Percentiles rank a stretch among this genome's conserved stretches.
These are phyloP conservation scores for Acrossocheilus fasciatus DNA, from an alignment of 2,797 vertebrate genomes.

Conservation along the genomic window DNA sequence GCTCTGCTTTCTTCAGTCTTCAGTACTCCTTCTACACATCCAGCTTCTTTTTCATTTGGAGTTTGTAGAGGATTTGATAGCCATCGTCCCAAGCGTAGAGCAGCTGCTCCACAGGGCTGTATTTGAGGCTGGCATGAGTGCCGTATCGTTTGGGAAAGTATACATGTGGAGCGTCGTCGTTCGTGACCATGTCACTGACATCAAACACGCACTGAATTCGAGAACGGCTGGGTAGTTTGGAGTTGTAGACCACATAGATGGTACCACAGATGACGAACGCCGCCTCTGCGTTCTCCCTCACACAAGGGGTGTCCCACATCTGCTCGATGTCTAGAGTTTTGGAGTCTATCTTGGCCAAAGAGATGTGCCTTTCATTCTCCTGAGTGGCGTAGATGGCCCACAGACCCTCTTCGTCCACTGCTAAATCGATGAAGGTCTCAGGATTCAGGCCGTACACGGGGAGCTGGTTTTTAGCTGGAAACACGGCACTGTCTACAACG, in stretches of 20 bases:
- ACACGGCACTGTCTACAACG: slow-evolving; percentile 87
- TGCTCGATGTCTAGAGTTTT: slow-evolving; percentile 89
- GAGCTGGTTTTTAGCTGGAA: slow-evolving; percentile 85
- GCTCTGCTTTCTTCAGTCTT: slow-evolving; percentile 19
- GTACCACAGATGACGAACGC: slow-evolving; percentile 96
- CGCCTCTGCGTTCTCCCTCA: slow-evolving; percentile 90
- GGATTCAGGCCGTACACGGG: slow-evolving; percentile 82
- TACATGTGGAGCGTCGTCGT: slow-evolving; percentile 86
- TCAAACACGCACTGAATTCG: slow-evolving; percentile 95
- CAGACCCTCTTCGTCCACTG: slow-evolving; percentile 92
- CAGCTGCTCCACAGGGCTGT: slow-evolving; percentile 90
- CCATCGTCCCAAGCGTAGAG: slow-evolving; percentile 98
- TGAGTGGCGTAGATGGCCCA: slow-evolving; percentile 93
- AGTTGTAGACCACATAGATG: slow-evolving; percentile 96
- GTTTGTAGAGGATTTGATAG: slow-evolving; percentile 97
- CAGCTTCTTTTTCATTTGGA: slow-evolving; percentile 91
- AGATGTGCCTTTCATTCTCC: slow-evolving; percentile 88
- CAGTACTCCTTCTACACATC: slow-evolving; percentile 70
- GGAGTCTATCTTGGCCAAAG: slow-evolving; percentile 91
- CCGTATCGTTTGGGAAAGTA: slow-evolving; percentile 97
- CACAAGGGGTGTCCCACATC: slow-evolving; percentile 96
- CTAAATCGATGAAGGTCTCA: slow-evolving; percentile 90
- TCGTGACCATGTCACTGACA: slow-evolving; percentile 87
- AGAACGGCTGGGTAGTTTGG: slow-evolving; percentile 89
- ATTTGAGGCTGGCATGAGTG: slow-evolving; percentile 93